Conservation (phyloP, 2,888 invertebrate species). For the Myathropa florea region DNA sequence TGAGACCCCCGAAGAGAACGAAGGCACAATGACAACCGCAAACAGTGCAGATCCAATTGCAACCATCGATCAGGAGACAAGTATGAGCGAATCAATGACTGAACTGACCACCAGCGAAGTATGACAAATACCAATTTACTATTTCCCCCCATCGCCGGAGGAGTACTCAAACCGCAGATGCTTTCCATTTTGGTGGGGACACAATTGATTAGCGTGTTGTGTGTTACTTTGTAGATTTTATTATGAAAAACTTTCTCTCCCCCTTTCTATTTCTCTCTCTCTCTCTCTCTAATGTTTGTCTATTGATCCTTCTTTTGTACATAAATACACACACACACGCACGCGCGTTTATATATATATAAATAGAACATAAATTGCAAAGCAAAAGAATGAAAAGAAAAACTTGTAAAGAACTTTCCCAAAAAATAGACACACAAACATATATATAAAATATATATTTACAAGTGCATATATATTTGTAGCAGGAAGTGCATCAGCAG, state of each 20-base stretch:
- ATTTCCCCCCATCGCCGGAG: constrained; percentile 16
- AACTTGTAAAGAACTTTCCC: constrained; percentile 22
- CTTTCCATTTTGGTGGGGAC: constrained; percentile 40
- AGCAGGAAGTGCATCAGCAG: not conserved
- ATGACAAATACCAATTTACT: constrained; percentile 48
- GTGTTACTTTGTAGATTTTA: not conserved
- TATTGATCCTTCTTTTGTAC: not conserved
- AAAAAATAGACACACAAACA: not conserved
- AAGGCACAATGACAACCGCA: constrained; percentile 23
- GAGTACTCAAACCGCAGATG: constrained; percentile 3
- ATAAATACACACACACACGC: not conserved
- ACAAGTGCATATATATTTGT: constrained; percentile 44
- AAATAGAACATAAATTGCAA: constrained; percentile 6
- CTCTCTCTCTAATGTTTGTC: not conserved
- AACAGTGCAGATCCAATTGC: constrained; percentile 48
- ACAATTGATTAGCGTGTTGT: not conserved
- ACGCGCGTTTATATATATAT: not conserved
- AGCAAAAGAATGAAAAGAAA: constrained; percentile 33
- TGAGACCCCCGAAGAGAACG: constrained; percentile 28
- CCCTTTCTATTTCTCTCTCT: not conserved
- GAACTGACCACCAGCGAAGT: constrained; percentile 60
- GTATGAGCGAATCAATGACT: constrained; percentile 70
- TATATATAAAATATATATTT: constrained; percentile 52
- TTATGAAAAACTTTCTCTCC: constrained; percentile 12
- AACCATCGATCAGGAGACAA: constrained; percentile 64